Base-by-base conservation (phyloP, 2,888 invertebrate genomes). In the Hydropsyche betteni region DNA sequence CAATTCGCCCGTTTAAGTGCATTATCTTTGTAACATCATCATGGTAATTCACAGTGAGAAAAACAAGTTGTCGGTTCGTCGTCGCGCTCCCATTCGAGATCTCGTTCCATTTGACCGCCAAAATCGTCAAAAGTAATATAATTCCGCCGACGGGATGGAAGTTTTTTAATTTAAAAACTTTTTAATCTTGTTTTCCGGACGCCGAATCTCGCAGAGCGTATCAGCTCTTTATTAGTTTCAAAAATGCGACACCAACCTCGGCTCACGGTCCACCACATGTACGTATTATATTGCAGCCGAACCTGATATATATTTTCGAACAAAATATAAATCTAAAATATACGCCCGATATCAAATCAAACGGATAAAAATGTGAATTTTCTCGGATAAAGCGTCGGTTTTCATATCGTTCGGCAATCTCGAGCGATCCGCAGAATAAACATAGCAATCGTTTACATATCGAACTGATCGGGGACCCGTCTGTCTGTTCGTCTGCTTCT, bases 101-200 rank as follows among this genome's bases (percentile, higher is more conserved):
- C 53, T 38, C 34, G 5, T 55, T 69, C 69, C 69, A 34, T 12
- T 14, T 74, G 74, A 75, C 76, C 75, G 73, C 34, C 61, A 73
- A 76, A 76, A 74, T 74, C 74, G 75, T 74, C 78, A 75, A 61
- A 76, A 78, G 78, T 73, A 75, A 78, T 76, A 76, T 76, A 78
- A 78, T 78, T 76, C 71, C 72, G 51, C 34, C 14, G 14, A 55
- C 64, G 64, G 44, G 44, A 24, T 58, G 16, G 55, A 78, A 78
- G 78, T 78, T 78, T 78, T 78, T 78, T 78, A 78, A 78, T 78
- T 78, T 76, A 76, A 78, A 78, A 78, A 78, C 69, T 76, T 78
- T 78, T 76, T 78, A 78, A 78, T 78, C 73, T 76, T 76, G 78
- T 75, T 74, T 75, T 76, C 73, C 68, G 38, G 36, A 61, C 44